These are phyloP conservation scores for Gorsachius magnificus DNA, from an alignment of 2,797 vertebrate genomes.

Conservation along the genomic window DNA sequence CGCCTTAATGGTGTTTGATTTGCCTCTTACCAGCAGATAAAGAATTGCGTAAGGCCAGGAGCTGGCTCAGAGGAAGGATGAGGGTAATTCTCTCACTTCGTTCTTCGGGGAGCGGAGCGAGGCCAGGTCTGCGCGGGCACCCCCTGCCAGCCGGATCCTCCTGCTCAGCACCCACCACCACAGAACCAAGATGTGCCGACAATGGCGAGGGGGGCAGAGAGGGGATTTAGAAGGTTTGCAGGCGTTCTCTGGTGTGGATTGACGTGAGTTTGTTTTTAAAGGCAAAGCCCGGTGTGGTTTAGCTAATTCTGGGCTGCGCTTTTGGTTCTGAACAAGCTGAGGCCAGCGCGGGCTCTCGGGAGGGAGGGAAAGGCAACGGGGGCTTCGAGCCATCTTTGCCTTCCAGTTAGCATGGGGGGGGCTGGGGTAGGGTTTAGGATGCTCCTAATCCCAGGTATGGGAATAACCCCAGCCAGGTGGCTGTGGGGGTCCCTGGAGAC, in stretches of 20 bases:
- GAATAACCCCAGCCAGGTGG: not conserved
- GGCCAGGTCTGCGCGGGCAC: fast-evolving
- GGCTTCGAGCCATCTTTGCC: not conserved
- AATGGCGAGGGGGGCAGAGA: not conserved
- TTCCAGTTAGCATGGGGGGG: no score
- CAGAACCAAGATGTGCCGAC: not conserved
- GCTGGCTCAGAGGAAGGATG: not conserved
- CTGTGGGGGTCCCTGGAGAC: not conserved
- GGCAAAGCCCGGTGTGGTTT: not conserved
- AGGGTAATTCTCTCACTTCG: not conserved
- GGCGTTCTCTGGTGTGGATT: not conserved
- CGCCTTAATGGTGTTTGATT: not conserved
- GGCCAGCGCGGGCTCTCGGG: not conserved
- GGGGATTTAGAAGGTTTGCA: not conserved
- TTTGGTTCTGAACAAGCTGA: not conserved
- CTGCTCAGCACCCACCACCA: not conserved
- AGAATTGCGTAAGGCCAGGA: not conserved
- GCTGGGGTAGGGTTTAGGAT: no score
- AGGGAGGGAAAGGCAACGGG: not conserved
- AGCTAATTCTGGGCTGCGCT: not conserved
- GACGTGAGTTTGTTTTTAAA: not conserved
- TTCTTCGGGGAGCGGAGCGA: not conserved
- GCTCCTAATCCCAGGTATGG: not conserved
- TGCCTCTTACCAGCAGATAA: not conserved
- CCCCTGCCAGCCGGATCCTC: not conserved